Base-by-base conservation (phyloP, 1,140 invertebrate species). In the Nephotettix cincticeps region DNA sequence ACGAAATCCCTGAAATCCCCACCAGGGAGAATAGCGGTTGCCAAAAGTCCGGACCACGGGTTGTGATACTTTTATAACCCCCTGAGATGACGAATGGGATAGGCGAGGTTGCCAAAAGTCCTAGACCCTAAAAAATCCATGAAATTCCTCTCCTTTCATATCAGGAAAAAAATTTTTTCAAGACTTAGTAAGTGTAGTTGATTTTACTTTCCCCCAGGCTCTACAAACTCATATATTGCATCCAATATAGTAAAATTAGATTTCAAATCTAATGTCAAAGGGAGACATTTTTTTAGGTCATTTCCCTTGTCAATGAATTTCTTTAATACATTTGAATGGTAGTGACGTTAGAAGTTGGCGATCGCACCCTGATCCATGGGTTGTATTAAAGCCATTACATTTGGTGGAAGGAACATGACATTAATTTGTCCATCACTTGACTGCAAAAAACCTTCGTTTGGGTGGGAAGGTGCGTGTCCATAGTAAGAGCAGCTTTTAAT, bases 141-240 rank as follows among this genome's bases (percentile, higher is more conserved):
- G n/a, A n/a, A n/a, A n/a, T n/a, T n/a, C n/a, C n/a, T n/a, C n/a
- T n/a, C n/a, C n/a, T n/a, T n/a, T n/a, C n/a, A n/a, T n/a, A n/a
- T n/a, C n/a, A n/a, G n/a, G n/a, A n/a, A n/a, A n/a, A n/a, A n/a
- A n/a, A n/a, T 63, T 63, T 63, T 30, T 28, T 19, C 58, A 63
- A 2, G 58, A 23, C 19, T 29, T 63, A 4, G 27, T 63, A 19
- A 63, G 19, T 63, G 58, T 63, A 11, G 58, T 9, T 9, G n/a
- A n/a, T n/a, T n/a, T n/a, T n/a, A n/a, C n/a, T n/a, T n/a, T n/a
- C n/a, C n/a, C n/a, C n/a, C n/a, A 74, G 76, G 73, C 0, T 75
- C 19, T 70, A 76, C 78, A 70, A 4, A 54, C 19, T 65, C 63
- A 4, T 65, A 65, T 19, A 32, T 65, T 3, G 28, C 32, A 19